Evolutionary conservation across 2,888 invertebrate species (phyloP), one percentile per base, ranked within the genome.

Genomic region (Lithosia quadra): DNA sequence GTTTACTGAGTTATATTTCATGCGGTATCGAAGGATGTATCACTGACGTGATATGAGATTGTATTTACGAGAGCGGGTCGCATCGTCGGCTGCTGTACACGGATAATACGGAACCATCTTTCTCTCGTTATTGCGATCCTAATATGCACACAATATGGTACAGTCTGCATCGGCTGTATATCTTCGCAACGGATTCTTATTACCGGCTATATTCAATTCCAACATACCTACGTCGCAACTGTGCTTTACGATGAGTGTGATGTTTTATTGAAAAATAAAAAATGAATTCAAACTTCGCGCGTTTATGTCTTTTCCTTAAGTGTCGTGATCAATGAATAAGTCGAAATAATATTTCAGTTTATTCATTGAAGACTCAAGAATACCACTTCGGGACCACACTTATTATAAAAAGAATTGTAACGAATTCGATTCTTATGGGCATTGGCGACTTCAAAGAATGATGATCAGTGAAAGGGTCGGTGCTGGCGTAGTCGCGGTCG

Each of bases 1-100:
- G 81, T 79, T 83, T 84, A 84, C 88, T 85, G 88, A 88, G 89
- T 90, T 91, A 92, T 92, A 92, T 91, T 93, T 92, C 91, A 92
- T 89, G 82, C 84, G 75, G 83, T 92, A 93, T 92, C 92, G 85
- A 88, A 79, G 88, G 87, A 90, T 90, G 91, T 92, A 92, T 91
- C 90, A 90, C 86, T 82, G 86, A 84, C 79, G 80, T 82, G 90
- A 90, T 91, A 91, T 87, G 74, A 87, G 88, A 89, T 88, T 85
- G 87, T 89, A 91, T 92, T 92, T 91, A 92, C 87, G 90, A 91
- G 90, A 88, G 84, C 87, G 81, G 84, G 84, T 84, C 79, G 84
- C 85, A n/a, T n/a, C n/a, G 85, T 84, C 78, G 77, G 89, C 89
- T 88, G 89, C 88, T 82, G 87, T 85, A 68, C 67, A 68, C 69